Conservation (phyloP, 2,797 vertebrate species). For the Xiphorhynchus erythropygius region DNA sequence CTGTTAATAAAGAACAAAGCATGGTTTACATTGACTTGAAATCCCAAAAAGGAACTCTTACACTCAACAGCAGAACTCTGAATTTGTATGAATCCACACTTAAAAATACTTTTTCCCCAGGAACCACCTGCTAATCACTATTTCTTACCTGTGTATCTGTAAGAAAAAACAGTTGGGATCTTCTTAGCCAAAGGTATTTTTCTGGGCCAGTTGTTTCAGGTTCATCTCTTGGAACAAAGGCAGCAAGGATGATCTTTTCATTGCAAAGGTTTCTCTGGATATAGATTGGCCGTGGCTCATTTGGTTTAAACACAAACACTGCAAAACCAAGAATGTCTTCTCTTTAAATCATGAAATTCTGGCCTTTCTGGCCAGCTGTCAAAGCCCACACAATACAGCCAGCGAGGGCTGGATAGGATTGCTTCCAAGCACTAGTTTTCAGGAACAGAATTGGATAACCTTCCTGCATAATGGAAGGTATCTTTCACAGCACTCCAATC, state of each 20-base stretch:
- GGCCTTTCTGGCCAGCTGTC: not conserved
- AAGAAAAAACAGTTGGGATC: constrained; percentile 90
- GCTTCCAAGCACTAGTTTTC: not conserved
- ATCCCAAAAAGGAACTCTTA: not conserved
- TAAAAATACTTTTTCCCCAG: not conserved
- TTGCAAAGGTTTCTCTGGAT: constrained; percentile 87
- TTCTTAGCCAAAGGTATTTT: constrained; percentile 88
- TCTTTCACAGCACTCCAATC: not conserved
- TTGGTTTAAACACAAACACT: constrained; percentile 96
- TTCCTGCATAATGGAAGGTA: not conserved
- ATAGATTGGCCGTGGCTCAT: constrained; percentile 87
- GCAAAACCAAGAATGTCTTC: constrained; percentile 27
- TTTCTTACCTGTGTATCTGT: constrained; percentile 78
- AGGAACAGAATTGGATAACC: not conserved
- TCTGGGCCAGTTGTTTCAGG: constrained; percentile 82
- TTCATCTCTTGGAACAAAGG: constrained; percentile 87
- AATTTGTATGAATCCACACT: not conserved
- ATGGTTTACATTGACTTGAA: not conserved
- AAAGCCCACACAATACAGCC: not conserved
- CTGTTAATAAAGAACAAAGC: not conserved
- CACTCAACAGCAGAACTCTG: not conserved
- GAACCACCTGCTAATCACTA: not conserved
- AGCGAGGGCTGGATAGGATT: not conserved
- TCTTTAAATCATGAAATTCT: not conserved
- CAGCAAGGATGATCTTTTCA: constrained; percentile 82